Evolutionary conservation across 2,113 vertebrate species (phyloP).

Genomic region (Petaurus breviceps): DNA sequence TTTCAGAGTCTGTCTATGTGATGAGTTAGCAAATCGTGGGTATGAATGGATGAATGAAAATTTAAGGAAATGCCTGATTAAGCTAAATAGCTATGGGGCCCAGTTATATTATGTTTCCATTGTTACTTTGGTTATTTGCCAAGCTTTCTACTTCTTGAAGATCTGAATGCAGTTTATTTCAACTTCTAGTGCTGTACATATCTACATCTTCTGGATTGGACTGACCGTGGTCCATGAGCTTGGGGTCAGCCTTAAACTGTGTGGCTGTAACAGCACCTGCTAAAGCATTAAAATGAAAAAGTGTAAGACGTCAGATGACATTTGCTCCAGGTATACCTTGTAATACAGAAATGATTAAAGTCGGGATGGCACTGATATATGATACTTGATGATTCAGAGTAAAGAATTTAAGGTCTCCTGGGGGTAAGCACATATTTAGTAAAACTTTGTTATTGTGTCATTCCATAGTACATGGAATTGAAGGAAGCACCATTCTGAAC

Average conservation of each 20-base stretch:
- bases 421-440: neutral
- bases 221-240: slow-evolving; percentile 91
- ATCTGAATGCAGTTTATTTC: slow-evolving; percentile 71
- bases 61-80: slow-evolving; percentile 65
- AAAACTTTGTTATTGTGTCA: neutral
- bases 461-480: neutral
- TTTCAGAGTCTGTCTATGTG: slow-evolving; percentile 33
- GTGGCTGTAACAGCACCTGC: slow-evolving; percentile 78
- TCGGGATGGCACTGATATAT: neutral
- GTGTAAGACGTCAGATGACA: slow-evolving; percentile 14
- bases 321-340: slow-evolving; percentile 14
- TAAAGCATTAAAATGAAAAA: slow-evolving; percentile 69
- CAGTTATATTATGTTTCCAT: slow-evolving; percentile 68
- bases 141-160: slow-evolving; percentile 57
- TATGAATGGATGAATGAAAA: slow-evolving; percentile 58
- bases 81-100: slow-evolving; percentile 55
- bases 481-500: neutral
- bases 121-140: slow-evolving; percentile 65
- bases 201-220: slow-evolving; percentile 91
- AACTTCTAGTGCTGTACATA: slow-evolving; percentile 94
- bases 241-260: slow-evolving; percentile 85
- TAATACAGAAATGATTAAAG: neutral
- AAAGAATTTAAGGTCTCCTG: neutral
- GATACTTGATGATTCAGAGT: neutral
- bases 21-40: slow-evolving; percentile 59